Percentiles rank a stretch among this genome's conserved stretches.
Evolutionary conservation across 2,113 vertebrate species (phyloP).

Genomic region (Shinisaurus crocodilurus): DNA sequence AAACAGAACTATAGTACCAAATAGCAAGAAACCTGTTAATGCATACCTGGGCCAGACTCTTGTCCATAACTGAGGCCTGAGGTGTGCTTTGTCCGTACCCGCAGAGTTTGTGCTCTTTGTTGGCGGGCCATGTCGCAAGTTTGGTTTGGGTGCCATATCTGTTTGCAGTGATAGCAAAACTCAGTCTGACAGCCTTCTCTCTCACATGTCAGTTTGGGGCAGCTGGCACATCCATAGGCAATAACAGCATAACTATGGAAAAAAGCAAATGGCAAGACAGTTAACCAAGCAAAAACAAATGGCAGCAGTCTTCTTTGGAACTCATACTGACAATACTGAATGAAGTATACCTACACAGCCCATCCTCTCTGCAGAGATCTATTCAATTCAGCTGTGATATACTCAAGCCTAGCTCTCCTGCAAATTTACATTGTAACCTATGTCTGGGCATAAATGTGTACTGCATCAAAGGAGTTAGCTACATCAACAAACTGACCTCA

Average conservation of each 20-base stretch:
- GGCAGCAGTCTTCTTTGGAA: neutral
- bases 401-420: neutral
- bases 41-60: constrained; percentile 91
- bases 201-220: constrained; percentile 93
- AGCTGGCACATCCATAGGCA: constrained; percentile 98
- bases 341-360: neutral
- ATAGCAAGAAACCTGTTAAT: neutral
- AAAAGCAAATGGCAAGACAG: constrained; percentile 11
- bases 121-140: constrained; percentile 97
- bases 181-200: constrained; percentile 95
- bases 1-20: neutral
- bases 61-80: constrained; percentile 92
- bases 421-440: neutral
- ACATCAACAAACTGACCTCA: neutral
- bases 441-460: neutral
- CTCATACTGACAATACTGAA: too few species aligned
- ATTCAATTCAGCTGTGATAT: neutral
- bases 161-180: constrained; percentile 99
- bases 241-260: constrained; percentile 91
- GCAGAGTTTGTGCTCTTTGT: constrained; percentile 91
- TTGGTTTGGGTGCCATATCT: constrained; percentile 99
- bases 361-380: neutral
- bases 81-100: constrained; percentile 92
- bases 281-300: constrained; percentile 28
- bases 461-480: too few species aligned